phyloP scores from a whole-genome alignment of 2,113 vertebrate species.

The Canis aureus region DNA sequence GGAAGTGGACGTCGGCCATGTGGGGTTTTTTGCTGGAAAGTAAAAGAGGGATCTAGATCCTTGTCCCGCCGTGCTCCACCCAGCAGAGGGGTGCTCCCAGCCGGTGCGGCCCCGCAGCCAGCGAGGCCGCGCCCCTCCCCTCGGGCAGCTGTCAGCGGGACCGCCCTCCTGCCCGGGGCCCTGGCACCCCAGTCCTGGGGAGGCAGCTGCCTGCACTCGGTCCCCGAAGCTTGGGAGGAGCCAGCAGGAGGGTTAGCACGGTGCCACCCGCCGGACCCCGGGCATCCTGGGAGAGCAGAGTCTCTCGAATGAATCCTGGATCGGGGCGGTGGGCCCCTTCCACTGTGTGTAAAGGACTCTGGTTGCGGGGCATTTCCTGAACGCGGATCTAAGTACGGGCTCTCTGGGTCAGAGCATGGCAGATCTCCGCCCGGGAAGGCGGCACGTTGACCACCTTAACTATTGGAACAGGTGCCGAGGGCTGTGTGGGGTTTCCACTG shows the following conservation, averaged over 20 bases:
- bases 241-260: neutral
- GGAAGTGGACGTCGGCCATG: neutral
- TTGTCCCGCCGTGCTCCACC: too few species aligned
- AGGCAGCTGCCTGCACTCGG: neutral
- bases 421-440: neutral
- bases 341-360: accelerated
- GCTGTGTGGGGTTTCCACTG: neutral
- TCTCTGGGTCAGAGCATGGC: neutral
- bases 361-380: neutral
- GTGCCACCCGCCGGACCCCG: accelerated
- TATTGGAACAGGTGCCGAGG: neutral
- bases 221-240: accelerated
- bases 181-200: accelerated
- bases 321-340: neutral
- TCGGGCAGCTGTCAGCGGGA: neutral
- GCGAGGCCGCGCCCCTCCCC: neutral
- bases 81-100: neutral
- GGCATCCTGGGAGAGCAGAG: neutral
- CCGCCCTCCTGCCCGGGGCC: neutral
- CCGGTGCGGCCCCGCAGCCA: accelerated
- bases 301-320: neutral
- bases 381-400: neutral
- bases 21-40: neutral
- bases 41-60: too few species aligned
- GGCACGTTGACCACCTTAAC: neutral